Percentiles rank a stretch among this genome's conserved stretches.
These are phyloP conservation scores for Caradrina kadenii DNA, from an alignment of 2,888 invertebrate species.

Conservation along the genomic window DNA sequence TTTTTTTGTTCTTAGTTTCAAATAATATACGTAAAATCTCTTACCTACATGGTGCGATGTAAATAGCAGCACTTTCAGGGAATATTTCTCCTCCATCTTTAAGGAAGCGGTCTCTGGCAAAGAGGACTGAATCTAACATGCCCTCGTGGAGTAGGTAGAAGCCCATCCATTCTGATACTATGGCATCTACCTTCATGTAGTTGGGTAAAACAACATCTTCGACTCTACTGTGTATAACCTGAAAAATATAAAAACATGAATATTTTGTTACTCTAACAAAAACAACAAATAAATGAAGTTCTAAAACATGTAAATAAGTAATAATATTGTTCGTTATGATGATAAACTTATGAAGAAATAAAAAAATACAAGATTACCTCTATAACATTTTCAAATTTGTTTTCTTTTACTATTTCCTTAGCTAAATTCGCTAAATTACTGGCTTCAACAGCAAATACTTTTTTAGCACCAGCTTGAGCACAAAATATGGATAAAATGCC, in stretches of 20 bases:
- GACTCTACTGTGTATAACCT: constrained; percentile 94
- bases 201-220: constrained; percentile 93
- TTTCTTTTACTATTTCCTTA: constrained; percentile 92
- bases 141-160: constrained; percentile 98
- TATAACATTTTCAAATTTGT: constrained; percentile 92
- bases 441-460: constrained; percentile 96
- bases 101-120: constrained; percentile 95
- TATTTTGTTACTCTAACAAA: background rate
- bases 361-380: constrained; percentile 83
- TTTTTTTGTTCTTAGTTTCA: too few relatives aligned
- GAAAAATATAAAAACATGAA: constrained; percentile 30
- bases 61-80: constrained; percentile 92
- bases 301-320: too few relatives aligned
- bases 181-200: constrained; percentile 94
- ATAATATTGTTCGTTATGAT: too few relatives aligned
- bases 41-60: constrained; percentile 92
- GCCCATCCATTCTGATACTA: constrained; percentile 99
- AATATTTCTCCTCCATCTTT: constrained; percentile 93
- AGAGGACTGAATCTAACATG: constrained; percentile 97
- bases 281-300: background rate
- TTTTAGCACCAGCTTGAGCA: constrained; percentile 96
- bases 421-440: constrained; percentile 93
- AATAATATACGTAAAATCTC: constrained; percentile 64
- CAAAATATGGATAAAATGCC: constrained; percentile 97
- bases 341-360: too few relatives aligned